These are phyloP conservation scores for Penaeus chinensis DNA, from an alignment of 1,140 invertebrate species.

Conservation along the genomic window DNA sequence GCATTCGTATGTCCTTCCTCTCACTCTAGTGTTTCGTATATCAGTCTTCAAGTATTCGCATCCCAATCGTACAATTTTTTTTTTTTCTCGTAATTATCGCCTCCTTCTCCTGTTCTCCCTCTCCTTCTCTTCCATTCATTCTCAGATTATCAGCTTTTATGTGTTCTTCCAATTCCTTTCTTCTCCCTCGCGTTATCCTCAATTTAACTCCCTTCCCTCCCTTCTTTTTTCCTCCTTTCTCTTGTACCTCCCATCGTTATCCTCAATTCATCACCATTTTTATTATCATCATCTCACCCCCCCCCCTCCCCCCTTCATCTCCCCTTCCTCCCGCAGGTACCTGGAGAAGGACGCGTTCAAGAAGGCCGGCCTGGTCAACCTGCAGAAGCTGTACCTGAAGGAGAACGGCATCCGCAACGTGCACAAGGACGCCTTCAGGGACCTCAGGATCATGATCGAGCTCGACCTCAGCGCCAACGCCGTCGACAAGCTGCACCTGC, in stretches of 20 bases:
- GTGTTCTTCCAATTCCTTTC: neutral
- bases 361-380: conserved; percentile 82
- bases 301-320: too few relatives aligned
- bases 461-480: conserved; percentile 84
- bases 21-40: too few relatives aligned
- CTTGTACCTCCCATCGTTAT: neutral
- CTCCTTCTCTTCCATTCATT: neutral
- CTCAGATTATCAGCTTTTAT: neutral
- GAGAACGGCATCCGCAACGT: conserved; percentile 80
- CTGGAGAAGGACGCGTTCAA: conserved; percentile 83
- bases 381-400: conserved; percentile 84
- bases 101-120: neutral
- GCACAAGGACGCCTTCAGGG: conserved; percentile 84
- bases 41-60: too few relatives aligned
- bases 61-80: neutral
- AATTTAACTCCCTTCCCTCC: neutral
- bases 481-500: conserved; percentile 75
- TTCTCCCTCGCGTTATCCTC: neutral
- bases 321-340: conserved; percentile 60
- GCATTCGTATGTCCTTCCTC: too few relatives aligned
- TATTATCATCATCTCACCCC: neutral
- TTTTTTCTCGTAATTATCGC: neutral
- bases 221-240: neutral
- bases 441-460: conserved; percentile 87
- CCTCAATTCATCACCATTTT: neutral